A percentile compares a stretch with the other conserved stretches of the same genome.
Evolutionary conservation across 2,113 vertebrate species (phyloP).

Genomic region (Electrona antarctica): DNA sequence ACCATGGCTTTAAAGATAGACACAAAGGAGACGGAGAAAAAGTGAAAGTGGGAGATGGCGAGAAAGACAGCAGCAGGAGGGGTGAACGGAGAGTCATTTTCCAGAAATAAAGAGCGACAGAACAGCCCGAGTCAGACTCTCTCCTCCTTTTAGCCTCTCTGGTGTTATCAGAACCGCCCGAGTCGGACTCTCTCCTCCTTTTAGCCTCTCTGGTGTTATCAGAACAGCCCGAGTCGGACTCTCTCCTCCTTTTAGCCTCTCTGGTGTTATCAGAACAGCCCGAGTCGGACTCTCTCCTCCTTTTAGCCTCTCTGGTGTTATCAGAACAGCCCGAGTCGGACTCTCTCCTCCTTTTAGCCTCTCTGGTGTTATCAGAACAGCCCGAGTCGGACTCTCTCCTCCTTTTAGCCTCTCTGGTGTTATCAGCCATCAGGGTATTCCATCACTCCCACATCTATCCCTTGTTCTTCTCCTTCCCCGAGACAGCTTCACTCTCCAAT

Average conservation of each 20-base stretch:
- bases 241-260: slow-evolving; percentile 56
- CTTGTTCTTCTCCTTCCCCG: slow-evolving; percentile 44
- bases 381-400: slow-evolving; percentile 47
- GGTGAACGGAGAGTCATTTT: slow-evolving; percentile 41
- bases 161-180: slow-evolving; percentile 51
- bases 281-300: slow-evolving; percentile 48
- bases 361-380: slow-evolving; percentile 40
- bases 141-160: slow-evolving; percentile 54
- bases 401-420: slow-evolving; percentile 49
- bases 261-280: slow-evolving; percentile 38
- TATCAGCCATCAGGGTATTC: slow-evolving; percentile 61
- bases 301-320: slow-evolving; percentile 51
- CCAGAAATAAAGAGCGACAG: slow-evolving; percentile 61
- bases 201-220: slow-evolving; percentile 48
- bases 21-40: background rate
- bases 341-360: slow-evolving; percentile 55
- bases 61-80: background rate
- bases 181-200: slow-evolving; percentile 53
- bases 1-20: too few relatives aligned
- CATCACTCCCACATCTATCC: slow-evolving; percentile 54
- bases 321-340: slow-evolving; percentile 41
- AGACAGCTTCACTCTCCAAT: slow-evolving; percentile 55
- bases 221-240: slow-evolving; percentile 38
- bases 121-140: slow-evolving; percentile 37
- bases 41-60: background rate